Evolutionary conservation across 2,888 invertebrate genomes (phyloP), one percentile per base, ranked within the genome.

Genomic region (Galeruca laticollis): DNA sequence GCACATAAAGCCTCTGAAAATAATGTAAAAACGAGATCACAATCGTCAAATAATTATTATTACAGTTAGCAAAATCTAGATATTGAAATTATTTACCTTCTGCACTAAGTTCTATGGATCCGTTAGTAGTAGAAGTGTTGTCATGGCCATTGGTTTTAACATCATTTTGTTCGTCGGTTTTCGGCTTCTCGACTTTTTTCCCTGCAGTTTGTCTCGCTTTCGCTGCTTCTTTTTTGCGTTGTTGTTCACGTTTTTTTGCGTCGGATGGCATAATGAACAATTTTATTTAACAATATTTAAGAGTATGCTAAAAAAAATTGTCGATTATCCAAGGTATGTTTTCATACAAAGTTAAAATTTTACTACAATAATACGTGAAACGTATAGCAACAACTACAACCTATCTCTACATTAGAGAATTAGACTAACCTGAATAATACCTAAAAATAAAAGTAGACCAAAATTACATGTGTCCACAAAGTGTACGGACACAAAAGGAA

Each of bases 231-330:
- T 99, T 99, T 87, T 99, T 99, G 86, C 97, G 96, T 84, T 96
- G 96, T 83, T 96, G 97, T 85, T 98, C 94, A 84, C 97, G 96
- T 90, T 99, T 99, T 87, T 99, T 99, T 40, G 98, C 93, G 87
- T 99, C 99, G 81, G 99, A 99, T 85, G 99, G 98, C 99, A 99
- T 99, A 37, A 43, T 67, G 56, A 40, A 20, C 49, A 26, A 66
- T 51, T 52, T 62, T 54, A 49, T 49, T 31, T 61, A 65, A 15
- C 51, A 62, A 56, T 49, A 60, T 60, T 40, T 49, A 33, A 37
- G 26, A 52, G 37, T 57, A 26, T 20, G 20, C 43, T 49, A 20
- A 54, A 62, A 67, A 20, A 47, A 47, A 51, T 26, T 13, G 52
- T 21, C 21, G 13, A 15, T 26, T 13, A 43, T 9, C 13, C 13